A percentile compares a stretch with the other conserved stretches of the same genome.
Conservation (phyloP, 2,797 vertebrate genomes). For the Zalophus californianus region DNA sequence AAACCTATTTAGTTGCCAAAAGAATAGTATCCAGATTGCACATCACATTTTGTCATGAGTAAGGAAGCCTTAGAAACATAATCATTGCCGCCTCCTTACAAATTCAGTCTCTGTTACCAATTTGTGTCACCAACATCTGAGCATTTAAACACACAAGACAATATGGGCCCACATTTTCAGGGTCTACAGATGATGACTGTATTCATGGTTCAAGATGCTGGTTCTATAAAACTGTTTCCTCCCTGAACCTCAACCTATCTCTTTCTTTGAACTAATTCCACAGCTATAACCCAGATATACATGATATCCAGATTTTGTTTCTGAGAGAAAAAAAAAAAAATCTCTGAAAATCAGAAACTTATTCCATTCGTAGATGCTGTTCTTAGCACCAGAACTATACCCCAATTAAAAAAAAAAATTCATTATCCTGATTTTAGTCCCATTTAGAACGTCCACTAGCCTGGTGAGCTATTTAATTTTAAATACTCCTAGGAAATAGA, state of each 20-base stretch:
- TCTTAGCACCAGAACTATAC: neutral
- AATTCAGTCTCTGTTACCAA: neutral
- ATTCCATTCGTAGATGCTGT: neutral
- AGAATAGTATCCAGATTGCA: neutral
- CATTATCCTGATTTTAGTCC: neutral
- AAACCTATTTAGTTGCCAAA: neutral
- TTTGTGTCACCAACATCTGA: neutral
- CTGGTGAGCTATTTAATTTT: slow-evolving; percentile 38
- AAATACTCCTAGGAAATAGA: slow-evolving; percentile 28
- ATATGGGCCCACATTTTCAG: neutral
- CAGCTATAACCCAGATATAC: neutral
- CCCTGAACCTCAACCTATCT: neutral
- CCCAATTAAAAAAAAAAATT: neutral
- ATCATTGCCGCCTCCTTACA: neutral
- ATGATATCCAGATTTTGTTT: neutral
- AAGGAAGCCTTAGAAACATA: neutral
- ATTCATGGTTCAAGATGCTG: neutral
- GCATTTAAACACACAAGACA: neutral
- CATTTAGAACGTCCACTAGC: neutral
- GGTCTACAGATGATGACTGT: neutral
- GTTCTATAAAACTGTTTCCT: neutral
- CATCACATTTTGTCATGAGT: neutral
- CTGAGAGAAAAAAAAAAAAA: neutral
- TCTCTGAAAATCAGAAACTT: neutral
- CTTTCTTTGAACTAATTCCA: neutral